Evolutionary conservation across 92 coral and sea anemone species (phyloP).

Genomic region (Actinostola sp.): DNA sequence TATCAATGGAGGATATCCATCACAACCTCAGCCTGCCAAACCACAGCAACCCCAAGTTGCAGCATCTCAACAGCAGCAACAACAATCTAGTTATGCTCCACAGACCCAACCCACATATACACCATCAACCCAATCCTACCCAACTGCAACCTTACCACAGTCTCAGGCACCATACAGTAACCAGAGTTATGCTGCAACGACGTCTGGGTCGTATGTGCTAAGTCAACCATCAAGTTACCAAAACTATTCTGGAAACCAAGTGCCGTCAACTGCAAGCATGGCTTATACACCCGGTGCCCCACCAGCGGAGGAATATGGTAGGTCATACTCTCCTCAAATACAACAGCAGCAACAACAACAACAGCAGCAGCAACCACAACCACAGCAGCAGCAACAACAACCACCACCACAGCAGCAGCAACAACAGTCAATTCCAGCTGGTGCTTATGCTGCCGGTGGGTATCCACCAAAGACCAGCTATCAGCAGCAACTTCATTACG

Average conservation of each 20-base stretch:
- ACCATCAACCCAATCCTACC: conserved; percentile 26
- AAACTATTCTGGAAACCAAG: conserved; percentile 14
- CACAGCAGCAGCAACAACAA: conserved; percentile 49
- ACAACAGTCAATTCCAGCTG: conserved; percentile 27
- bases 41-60: conserved; percentile 21
- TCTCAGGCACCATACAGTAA: conserved; percentile 28
- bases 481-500: conserved; percentile 47
- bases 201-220: conserved; percentile 48
- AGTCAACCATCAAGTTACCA: conserved; percentile 42
- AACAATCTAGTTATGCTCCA: conserved; percentile 48
- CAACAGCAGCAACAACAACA: conserved; percentile 47
- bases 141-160: conserved; percentile 32
- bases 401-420: conserved; percentile 45
- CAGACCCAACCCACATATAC: conserved; percentile 48
- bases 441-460: conserved; percentile 42
- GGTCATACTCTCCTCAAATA: conserved; percentile 37
- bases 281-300: conserved; percentile 32
- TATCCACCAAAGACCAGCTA: conserved; percentile 35
- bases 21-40: conserved; percentile 41
- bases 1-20: conserved; percentile 49
- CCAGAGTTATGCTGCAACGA: conserved; percentile 26
- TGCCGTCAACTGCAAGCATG: conserved; percentile 17
- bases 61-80: conserved; percentile 22
- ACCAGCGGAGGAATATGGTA: conserved; percentile 13
- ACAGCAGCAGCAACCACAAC: background rate